These are phyloP conservation scores for Drosophila phalerata DNA, from an alignment of 2,888 invertebrate species.

Conservation along the genomic window DNA sequence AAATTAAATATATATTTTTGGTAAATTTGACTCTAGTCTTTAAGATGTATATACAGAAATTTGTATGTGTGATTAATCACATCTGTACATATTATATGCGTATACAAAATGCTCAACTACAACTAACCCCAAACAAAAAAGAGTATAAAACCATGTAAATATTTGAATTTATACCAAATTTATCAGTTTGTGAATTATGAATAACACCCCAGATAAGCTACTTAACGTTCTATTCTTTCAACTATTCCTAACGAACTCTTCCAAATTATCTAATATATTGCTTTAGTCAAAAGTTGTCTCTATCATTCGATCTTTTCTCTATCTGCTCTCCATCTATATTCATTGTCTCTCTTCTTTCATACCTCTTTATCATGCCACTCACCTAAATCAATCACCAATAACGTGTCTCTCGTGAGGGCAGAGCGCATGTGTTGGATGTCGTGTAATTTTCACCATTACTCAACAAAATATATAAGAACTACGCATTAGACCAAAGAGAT, in stretches of 20 bases:
- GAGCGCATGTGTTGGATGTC: slow-evolving; percentile 87
- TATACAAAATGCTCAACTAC: slow-evolving; percentile 59
- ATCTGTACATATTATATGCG: slow-evolving; percentile 72
- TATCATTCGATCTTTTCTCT: slow-evolving; percentile 32
- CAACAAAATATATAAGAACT: slow-evolving; percentile 54
- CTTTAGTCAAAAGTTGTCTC: slow-evolving; percentile 59
- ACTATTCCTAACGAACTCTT: slow-evolving; percentile 59
- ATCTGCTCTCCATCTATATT: slow-evolving; percentile 26
- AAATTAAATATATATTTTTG: slow-evolving; percentile 62
- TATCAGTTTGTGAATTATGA: slow-evolving; percentile 73
- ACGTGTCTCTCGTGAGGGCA: slow-evolving; percentile 85
- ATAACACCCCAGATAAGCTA: slow-evolving; percentile 63
- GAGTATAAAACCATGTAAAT: slow-evolving; percentile 69
- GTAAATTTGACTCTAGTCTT: slow-evolving; percentile 78
- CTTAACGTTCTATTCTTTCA: slow-evolving; percentile 38
- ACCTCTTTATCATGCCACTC: slow-evolving; percentile 52
- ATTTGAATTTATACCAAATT: slow-evolving; percentile 73
- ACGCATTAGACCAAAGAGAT: slow-evolving; percentile 68
- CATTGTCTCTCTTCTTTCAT: slow-evolving; percentile 32
- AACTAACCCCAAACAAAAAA: slow-evolving; percentile 55
- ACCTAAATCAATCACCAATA: slow-evolving; percentile 81
- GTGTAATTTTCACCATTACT: slow-evolving; percentile 81
- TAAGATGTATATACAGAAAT: slow-evolving; percentile 82
- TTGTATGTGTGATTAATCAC: slow-evolving; percentile 73
- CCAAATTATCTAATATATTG: slow-evolving; percentile 70